These are phyloP conservation scores for Grus americana DNA, from an alignment of 2,113 vertebrate genomes.

Conservation along the genomic window DNA sequence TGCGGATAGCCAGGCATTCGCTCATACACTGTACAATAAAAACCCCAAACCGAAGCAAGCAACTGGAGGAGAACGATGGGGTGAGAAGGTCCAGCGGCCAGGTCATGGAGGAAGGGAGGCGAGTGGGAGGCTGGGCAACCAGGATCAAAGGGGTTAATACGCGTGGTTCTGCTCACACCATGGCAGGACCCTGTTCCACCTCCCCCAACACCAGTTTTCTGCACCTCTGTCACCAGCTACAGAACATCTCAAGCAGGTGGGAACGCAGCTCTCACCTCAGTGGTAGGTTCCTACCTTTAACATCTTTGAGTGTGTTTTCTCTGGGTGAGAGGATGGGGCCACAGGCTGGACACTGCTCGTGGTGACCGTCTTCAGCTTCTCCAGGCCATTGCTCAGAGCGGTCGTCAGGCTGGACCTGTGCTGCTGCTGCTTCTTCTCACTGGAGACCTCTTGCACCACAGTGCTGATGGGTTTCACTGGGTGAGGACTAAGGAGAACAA, in stretches of 20 bases:
- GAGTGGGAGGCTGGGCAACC: neutral
- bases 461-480: conserved; percentile 89
- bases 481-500: conserved; percentile 81
- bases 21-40: neutral
- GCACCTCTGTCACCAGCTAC: neutral
- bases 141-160: no score
- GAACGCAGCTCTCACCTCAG: neutral
- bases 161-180: neutral
- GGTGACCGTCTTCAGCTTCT: conserved; percentile 85
- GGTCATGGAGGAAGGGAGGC: neutral
- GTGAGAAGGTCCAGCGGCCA: neutral
- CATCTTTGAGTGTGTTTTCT: conserved; percentile 74
- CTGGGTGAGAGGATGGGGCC: conserved; percentile 63
- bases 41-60: neutral
- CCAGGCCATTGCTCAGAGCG: conserved; percentile 82
- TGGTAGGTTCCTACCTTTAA: conserved; percentile 74
- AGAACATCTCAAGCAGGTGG: accelerated
- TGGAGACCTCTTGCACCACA: conserved; percentile 15
- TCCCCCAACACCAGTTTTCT: neutral
- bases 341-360: conserved; percentile 70
- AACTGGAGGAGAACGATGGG: accelerated
- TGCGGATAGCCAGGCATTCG: neutral
- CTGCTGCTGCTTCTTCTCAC: conserved; percentile 76
- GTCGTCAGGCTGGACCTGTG: conserved; percentile 74
- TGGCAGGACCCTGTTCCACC: neutral